These are phyloP conservation scores for Drosophila pachea DNA, from an alignment of 1,140 invertebrate species.

Conservation along the genomic window DNA sequence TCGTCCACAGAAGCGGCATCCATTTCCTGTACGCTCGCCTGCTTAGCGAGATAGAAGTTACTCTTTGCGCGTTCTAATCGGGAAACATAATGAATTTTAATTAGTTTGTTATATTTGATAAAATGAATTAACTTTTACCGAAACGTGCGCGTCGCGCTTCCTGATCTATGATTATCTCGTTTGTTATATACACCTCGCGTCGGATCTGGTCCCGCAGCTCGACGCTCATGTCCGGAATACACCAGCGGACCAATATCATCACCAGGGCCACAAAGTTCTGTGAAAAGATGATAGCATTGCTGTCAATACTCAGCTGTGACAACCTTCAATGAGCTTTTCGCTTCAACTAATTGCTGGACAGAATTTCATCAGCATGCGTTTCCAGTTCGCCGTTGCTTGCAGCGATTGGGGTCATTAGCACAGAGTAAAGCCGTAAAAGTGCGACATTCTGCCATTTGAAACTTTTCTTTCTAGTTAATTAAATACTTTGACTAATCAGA, in stretches of 20 bases:
- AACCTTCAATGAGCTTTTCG: slow-evolving; percentile 25
- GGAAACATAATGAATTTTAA: neutral
- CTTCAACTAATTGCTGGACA: slow-evolving; percentile 17
- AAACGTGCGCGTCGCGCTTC: slow-evolving; percentile 83
- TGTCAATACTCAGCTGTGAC: neutral
- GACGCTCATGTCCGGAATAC: slow-evolving; percentile 91
- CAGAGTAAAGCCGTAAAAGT: slow-evolving; percentile 50
- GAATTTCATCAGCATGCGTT: slow-evolving; percentile 46
- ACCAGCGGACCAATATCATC: slow-evolving; percentile 90
- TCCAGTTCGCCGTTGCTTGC: neutral
- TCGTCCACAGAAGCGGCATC: slow-evolving; percentile 63
- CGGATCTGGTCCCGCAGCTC: slow-evolving; percentile 88
- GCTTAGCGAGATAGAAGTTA: slow-evolving; percentile 41
- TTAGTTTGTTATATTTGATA: neutral
- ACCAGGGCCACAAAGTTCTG: slow-evolving; percentile 91
- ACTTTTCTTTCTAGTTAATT: slow-evolving; percentile 22
- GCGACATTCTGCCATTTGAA: slow-evolving; percentile 5
- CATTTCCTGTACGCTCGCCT: slow-evolving; percentile 42
- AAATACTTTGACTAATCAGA: slow-evolving; percentile 25
- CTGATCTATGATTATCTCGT: slow-evolving; percentile 92
- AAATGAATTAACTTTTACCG: slow-evolving; percentile 30
- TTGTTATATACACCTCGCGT: slow-evolving; percentile 91
- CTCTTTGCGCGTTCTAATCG: slow-evolving; percentile 59
- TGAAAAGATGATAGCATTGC: slow-evolving; percentile 49
- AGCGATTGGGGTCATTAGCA: slow-evolving; percentile 42